phyloP scores from a whole-genome alignment of 2,888 invertebrate species.

The Pasiphila rectangulata region DNA sequence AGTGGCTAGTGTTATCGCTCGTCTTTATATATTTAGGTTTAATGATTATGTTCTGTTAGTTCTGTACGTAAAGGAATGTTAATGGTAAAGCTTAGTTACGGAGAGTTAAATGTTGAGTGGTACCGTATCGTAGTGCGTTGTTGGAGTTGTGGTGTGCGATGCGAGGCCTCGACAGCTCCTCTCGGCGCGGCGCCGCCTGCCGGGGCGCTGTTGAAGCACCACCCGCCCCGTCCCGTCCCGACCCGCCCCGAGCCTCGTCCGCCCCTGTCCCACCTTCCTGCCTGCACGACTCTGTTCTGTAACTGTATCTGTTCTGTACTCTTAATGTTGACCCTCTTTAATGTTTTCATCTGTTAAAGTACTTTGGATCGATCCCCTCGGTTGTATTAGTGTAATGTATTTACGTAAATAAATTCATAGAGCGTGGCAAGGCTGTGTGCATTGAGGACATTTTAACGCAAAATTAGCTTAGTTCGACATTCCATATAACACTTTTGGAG shows the following conservation, averaged over 20 bases:
- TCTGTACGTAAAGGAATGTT: constrained; percentile 77
- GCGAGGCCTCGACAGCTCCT: constrained; percentile 65
- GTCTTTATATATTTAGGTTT: constrained; percentile 70
- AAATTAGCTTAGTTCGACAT: constrained; percentile 76
- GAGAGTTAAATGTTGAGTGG: constrained; percentile 78
- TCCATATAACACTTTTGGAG: constrained; percentile 64
- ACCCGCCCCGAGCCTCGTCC: constrained; percentile 41
- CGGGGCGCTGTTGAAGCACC: constrained; percentile 55
- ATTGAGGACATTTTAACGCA: constrained; percentile 82
- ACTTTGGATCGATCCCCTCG: constrained; percentile 75
- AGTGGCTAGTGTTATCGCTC: constrained; percentile 81
- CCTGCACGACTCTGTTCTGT: constrained; percentile 65
- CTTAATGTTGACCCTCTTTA: constrained; percentile 75
- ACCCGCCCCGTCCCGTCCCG: constrained; percentile 31
- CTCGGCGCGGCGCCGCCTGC: constrained; percentile 46
- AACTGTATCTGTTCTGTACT: constrained; percentile 60
- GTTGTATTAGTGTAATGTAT: constrained; percentile 78
- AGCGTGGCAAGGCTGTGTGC: constrained; percentile 88
- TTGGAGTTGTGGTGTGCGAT: constrained; percentile 68
- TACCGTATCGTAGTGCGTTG: constrained; percentile 77
- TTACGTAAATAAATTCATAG: constrained; percentile 75
- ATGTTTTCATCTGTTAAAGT: constrained; percentile 75
- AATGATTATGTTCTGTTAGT: constrained; percentile 79
- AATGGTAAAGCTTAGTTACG: constrained; percentile 76
- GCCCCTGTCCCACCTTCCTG: constrained; percentile 52